Base-by-base conservation (phyloP, 37 sponge, comb jelly and placozoan genomes). In the Tethya wilhelma region DNA sequence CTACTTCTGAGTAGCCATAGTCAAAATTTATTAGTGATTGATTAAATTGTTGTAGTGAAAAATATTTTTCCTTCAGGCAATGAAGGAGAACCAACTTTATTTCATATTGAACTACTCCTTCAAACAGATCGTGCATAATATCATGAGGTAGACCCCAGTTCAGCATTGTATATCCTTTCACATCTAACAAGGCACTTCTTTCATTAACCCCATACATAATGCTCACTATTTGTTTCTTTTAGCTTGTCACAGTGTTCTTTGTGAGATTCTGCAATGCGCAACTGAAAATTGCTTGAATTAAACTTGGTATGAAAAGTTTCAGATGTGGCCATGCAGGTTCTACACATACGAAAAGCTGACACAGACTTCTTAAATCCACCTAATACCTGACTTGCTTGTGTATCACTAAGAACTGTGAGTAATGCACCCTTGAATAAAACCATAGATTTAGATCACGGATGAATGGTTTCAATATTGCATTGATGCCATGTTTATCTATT, bases 341-440 rank as follows among this genome's bases (percentile, higher is more conserved):
- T 74, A 28, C 83, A 82, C 29, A 38, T 73, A 22, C 83, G 34
- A 58, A 62, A 70, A 20, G 83, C 73, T 22, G 83, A 82, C 19
- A 82, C 49, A 73, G 55, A 63, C 38, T 60, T 64, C 62, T 82
- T 82, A 42, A 82, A 82, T 2, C 83, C 83, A 32, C 73, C 83
- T 1, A 82, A 33, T 36, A 64, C 67, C 43, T 82, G 38, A 9
- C 64, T 46, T 8, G 83, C 83, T 14, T 64, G 65, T 22, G 30
- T 73, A 58, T 82, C 83, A 4, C 45, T 69, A 20, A 79, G 63
- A 67, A 79, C 66, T 38, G 69, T 57, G 9, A 79, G 17, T 19
- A 82, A 70, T 34, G 83, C 83, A 33, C 83, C 73, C 38, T 70
- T 69, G 44, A 39, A 80, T 23, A 20, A 2, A 74, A 55, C 36